A percentile compares a stretch with the other conserved stretches of the same genome.
Conservation (phyloP, 2,797 vertebrate species). For the Perodicticus potto region DNA sequence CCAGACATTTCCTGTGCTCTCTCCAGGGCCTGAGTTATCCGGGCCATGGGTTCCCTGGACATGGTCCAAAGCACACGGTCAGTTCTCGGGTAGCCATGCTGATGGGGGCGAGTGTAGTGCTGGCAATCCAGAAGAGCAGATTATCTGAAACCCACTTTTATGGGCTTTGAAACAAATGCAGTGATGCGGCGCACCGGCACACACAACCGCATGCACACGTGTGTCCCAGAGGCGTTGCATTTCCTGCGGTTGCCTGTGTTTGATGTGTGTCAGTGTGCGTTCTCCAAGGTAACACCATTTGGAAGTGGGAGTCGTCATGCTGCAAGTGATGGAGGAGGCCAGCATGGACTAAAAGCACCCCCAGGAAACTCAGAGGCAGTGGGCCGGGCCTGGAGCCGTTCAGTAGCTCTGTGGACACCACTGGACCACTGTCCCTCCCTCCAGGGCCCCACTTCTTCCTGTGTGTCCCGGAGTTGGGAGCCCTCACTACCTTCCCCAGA, state of each 20-base stretch:
- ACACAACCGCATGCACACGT: neutral
- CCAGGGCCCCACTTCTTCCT: neutral
- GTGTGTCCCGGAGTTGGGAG: neutral
- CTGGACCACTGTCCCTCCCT: neutral
- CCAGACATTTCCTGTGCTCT: neutral
- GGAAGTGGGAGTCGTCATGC: neutral
- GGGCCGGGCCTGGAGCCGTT: neutral
- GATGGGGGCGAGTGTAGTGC: neutral
- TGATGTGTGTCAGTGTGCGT: neutral
- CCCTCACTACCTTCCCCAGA: neutral
- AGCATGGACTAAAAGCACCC: neutral
- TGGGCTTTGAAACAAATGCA: constrained; percentile 25
- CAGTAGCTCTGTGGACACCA: neutral
- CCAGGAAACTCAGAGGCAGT: neutral
- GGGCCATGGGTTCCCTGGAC: constrained; percentile 62
- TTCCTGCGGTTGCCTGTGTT: neutral
- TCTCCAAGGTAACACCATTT: neutral
- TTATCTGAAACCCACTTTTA: constrained; percentile 55
- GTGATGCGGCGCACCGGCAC: fast-evolving
- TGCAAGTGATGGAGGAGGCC: neutral
- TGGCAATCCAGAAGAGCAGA: constrained; percentile 23
- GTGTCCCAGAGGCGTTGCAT: fast-evolving
- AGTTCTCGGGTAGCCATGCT: constrained; percentile 60
- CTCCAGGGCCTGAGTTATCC: neutral
- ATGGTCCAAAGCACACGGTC: constrained; percentile 69